Evolutionary conservation across 37 sponge, comb jelly and placozoan genomes (phyloP).

Genomic region (Diacarnus erythraeanus): DNA sequence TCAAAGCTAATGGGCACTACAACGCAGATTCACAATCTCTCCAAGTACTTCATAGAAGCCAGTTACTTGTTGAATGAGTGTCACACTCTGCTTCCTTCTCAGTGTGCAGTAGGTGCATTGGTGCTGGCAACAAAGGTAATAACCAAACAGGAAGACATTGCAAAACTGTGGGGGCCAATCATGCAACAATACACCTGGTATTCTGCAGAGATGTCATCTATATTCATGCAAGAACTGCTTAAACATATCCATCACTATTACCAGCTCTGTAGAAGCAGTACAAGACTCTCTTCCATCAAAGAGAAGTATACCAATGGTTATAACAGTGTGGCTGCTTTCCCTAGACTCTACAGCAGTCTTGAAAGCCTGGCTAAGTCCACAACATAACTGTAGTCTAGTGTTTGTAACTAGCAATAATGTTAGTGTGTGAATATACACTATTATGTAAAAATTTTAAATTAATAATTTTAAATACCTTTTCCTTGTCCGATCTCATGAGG

Average conservation of each 20-base stretch:
- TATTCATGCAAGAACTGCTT: not conserved
- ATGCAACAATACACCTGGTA: slow-evolving; percentile 1
- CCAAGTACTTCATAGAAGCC: slow-evolving; percentile 81
- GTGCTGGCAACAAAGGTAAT: slow-evolving; percentile 1
- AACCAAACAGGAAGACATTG: not conserved
- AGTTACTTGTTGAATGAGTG: slow-evolving; percentile 25
- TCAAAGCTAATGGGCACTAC: slow-evolving; percentile 51
- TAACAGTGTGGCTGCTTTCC: not conserved
- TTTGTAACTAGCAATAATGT: too few species aligned
- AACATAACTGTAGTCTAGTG: too few species aligned
- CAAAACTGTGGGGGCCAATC: not conserved
- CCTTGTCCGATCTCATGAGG: slow-evolving; percentile 41
- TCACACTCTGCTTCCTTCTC: slow-evolving; percentile 44
- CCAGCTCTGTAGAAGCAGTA: not conserved
- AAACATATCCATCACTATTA: not conserved
- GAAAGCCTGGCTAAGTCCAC: too few species aligned
- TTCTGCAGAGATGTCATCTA: not conserved
- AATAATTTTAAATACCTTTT: slow-evolving; percentile 20
- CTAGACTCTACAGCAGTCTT: not conserved
- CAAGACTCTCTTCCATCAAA: not conserved
- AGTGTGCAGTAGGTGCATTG: slow-evolving; percentile 51
- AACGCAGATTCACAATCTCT: slow-evolving; percentile 61
- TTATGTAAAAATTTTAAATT: too few species aligned
- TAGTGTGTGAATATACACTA: too few species aligned
- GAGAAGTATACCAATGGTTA: slow-evolving; percentile 28